These are phyloP conservation scores for Pseudopodoces humilis DNA, from an alignment of 2,113 vertebrate genomes.

Conservation along the genomic window DNA sequence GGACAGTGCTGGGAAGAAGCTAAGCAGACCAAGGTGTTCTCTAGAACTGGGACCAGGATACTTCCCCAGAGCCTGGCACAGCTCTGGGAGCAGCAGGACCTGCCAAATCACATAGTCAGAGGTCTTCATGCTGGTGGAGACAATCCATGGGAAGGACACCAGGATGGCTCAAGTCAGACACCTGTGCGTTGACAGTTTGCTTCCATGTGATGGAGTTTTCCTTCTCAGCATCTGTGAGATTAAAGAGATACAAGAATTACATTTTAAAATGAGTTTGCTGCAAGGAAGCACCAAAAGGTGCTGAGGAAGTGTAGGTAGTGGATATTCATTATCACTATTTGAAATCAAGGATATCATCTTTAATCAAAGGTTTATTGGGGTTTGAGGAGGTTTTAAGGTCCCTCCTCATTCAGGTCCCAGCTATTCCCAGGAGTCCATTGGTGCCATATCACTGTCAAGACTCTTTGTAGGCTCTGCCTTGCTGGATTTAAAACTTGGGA, in stretches of 20 bases:
- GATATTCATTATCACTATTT: background rate
- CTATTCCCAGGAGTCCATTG: background rate
- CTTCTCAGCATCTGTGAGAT: background rate
- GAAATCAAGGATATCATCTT: background rate
- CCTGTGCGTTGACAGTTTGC: background rate
- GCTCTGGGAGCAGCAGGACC: background rate
- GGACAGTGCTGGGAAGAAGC: background rate
- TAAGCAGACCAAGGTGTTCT: background rate
- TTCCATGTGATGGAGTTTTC: background rate
- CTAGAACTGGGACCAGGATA: background rate
- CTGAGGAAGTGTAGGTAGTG: too few relatives aligned
- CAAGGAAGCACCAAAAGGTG: background rate
- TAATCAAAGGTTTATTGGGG: background rate
- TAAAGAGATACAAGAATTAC: background rate
- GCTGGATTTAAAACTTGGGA: background rate
- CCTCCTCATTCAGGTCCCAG: background rate
- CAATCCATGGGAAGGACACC: fast-evolving
- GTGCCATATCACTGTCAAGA: fast-evolving
- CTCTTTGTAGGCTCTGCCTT: background rate
- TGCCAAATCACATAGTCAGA: background rate
- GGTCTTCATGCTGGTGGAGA: background rate
- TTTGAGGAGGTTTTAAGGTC: background rate
- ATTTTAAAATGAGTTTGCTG: background rate
- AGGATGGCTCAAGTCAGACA: background rate
- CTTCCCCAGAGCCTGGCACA: background rate